A percentile compares a stretch with the other conserved stretches of the same genome.
These are phyloP conservation scores for Homarus americanus DNA, from an alignment of 1,140 invertebrate species.

Conservation along the genomic window DNA sequence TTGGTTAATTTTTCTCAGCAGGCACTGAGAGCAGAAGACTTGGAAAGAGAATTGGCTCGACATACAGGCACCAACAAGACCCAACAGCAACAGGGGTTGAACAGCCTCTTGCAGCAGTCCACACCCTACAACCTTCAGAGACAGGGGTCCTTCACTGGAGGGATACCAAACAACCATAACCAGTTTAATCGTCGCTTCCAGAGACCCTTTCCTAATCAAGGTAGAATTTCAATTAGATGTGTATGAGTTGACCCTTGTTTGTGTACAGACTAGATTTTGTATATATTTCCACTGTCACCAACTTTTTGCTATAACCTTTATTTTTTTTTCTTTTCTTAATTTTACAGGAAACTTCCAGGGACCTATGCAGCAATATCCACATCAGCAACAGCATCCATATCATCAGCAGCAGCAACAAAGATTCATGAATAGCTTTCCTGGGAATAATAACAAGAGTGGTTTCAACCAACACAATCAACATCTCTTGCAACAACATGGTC, in stretches of 20 bases:
- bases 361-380: slow-evolving; percentile 74
- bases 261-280: too few species aligned
- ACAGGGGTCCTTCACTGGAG: slow-evolving; percentile 31
- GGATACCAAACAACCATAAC: slow-evolving; percentile 10
- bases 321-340: background rate
- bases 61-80: slow-evolving; percentile 63
- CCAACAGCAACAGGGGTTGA: slow-evolving; percentile 37
- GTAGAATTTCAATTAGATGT: too few species aligned
- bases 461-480: slow-evolving; percentile 56
- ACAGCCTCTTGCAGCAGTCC: background rate
- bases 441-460: slow-evolving; percentile 69
- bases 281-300: too few species aligned
- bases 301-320: too few species aligned
- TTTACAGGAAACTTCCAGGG: slow-evolving; percentile 57
- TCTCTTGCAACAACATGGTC: slow-evolving; percentile 59
- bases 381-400: slow-evolving; percentile 65
- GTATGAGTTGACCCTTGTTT: too few species aligned
- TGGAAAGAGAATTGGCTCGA: slow-evolving; percentile 72
- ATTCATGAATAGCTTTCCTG: slow-evolving; percentile 48
- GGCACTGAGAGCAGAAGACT: slow-evolving; percentile 67
- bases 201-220: slow-evolving; percentile 35
- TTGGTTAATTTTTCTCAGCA: slow-evolving; percentile 22
- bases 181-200: slow-evolving; percentile 22
- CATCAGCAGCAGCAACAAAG: slow-evolving; percentile 76
- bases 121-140: slow-evolving; percentile 23